Percentiles rank a stretch among this genome's conserved stretches.
phyloP scores from a whole-genome alignment of 2,113 vertebrate species.

The Cyanistes caeruleus region DNA sequence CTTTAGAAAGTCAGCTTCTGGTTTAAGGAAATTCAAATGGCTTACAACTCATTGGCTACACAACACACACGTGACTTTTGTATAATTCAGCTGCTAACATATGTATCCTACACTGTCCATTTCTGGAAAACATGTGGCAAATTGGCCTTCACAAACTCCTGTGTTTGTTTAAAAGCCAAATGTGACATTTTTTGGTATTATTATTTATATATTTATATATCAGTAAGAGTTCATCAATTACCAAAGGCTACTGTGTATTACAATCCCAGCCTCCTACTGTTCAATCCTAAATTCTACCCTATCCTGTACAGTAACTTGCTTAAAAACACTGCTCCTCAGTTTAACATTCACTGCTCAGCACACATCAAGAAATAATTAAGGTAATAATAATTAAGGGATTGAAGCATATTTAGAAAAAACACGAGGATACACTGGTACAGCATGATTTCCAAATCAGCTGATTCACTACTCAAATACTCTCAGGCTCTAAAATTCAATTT shows the following conservation, averaged over 20 bases:
- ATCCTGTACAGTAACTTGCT: not conserved
- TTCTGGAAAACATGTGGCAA: not conserved
- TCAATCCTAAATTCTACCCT: not conserved
- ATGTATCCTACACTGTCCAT: not conserved
- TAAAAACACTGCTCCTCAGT: accelerated
- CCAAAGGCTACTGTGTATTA: not conserved
- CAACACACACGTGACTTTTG: accelerated
- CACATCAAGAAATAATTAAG: not conserved
- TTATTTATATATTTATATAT: not conserved
- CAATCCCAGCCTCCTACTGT: not conserved
- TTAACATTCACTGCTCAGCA: not conserved
- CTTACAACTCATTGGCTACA: not conserved
- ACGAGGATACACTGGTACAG: not conserved
- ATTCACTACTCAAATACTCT: not conserved
- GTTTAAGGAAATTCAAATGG: not conserved
- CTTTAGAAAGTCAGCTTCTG: not conserved
- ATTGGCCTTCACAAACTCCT: not conserved
- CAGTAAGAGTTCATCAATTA: not conserved
- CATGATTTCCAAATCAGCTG: not conserved
- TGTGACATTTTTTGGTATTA: not conserved
- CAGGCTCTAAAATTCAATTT: not conserved
- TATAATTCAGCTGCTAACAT: not conserved
- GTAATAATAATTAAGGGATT: not conserved
- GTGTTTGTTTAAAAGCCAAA: not conserved
- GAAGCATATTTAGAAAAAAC: not conserved